These are phyloP conservation scores for Chelonus insularis DNA, from an alignment of 1,140 invertebrate species.

Conservation along the genomic window DNA sequence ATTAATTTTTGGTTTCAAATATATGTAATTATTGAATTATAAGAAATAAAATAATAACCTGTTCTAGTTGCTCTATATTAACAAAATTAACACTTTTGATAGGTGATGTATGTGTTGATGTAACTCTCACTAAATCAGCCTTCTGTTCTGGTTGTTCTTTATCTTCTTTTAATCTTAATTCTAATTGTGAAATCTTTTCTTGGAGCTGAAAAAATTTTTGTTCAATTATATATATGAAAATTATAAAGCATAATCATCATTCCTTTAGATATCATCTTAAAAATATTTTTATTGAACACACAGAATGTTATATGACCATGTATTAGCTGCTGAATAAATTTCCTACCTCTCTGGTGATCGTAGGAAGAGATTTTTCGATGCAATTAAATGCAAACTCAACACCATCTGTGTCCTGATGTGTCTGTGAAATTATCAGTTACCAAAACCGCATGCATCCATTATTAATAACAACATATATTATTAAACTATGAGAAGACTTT, in stretches of 20 bases:
- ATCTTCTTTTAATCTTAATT: constrained; percentile 40
- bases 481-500: neutral
- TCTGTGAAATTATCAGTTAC: constrained; percentile 22
- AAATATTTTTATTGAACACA: neutral
- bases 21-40: constrained; percentile 2
- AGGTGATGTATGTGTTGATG: constrained; percentile 26
- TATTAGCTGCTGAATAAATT: neutral
- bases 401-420: constrained; percentile 47
- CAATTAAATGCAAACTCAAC: constrained; percentile 63
- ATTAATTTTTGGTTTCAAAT: too few species aligned
- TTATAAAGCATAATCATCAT: too few species aligned
- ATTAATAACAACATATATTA: constrained; percentile 1
- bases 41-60: constrained; percentile 33
- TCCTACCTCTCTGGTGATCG: constrained; percentile 61
- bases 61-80: constrained; percentile 41
- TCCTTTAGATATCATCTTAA: too few species aligned
- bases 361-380: constrained; percentile 63
- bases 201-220: constrained; percentile 36
- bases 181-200: constrained; percentile 40
- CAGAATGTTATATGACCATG: neutral
- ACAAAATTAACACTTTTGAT: constrained; percentile 27
- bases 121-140: constrained; percentile 32
- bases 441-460: neutral
- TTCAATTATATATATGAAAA: neutral
- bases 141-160: constrained; percentile 34